Conservation (phyloP, 2,888 invertebrate species). For the Acleris literana region DNA sequence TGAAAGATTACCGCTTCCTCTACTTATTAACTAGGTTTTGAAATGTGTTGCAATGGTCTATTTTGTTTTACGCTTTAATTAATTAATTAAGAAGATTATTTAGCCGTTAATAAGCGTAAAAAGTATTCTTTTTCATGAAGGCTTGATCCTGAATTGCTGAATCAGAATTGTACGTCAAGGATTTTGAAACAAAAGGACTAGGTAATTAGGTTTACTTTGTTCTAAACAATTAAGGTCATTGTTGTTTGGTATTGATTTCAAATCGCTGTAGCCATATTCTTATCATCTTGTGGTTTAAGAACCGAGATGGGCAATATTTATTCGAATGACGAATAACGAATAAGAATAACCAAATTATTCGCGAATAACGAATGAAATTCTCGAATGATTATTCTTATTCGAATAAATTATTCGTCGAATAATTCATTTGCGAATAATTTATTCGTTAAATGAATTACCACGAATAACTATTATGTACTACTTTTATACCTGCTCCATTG, state of each 20-base stretch:
- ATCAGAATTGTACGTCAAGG: neutral
- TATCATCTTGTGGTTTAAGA: too few relatives aligned
- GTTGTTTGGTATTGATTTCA: neutral
- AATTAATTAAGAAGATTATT: too few relatives aligned
- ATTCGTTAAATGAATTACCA: too few relatives aligned
- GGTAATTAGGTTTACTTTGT: neutral
- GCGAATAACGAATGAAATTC: too few relatives aligned
- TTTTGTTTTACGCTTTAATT: neutral
- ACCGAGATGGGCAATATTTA: too few relatives aligned
- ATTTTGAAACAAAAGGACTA: constrained; percentile 5
- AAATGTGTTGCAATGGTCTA: neutral
- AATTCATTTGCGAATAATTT: too few relatives aligned
- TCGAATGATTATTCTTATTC: too few relatives aligned
- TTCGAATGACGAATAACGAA: too few relatives aligned
- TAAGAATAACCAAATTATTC: too few relatives aligned
- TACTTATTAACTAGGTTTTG: constrained; percentile 13
- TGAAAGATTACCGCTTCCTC: constrained; percentile 28
- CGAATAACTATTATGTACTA: too few relatives aligned
- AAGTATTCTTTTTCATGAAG: neutral
- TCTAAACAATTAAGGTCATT: neutral
- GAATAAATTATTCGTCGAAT: too few relatives aligned
- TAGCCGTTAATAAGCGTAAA: constrained; percentile 8
- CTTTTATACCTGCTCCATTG: too few relatives aligned
- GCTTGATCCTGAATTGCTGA: neutral
- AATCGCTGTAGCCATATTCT: neutral